Conservation (phyloP, 2,888 invertebrate species). For the Rhimphoctona megacephalus region DNA sequence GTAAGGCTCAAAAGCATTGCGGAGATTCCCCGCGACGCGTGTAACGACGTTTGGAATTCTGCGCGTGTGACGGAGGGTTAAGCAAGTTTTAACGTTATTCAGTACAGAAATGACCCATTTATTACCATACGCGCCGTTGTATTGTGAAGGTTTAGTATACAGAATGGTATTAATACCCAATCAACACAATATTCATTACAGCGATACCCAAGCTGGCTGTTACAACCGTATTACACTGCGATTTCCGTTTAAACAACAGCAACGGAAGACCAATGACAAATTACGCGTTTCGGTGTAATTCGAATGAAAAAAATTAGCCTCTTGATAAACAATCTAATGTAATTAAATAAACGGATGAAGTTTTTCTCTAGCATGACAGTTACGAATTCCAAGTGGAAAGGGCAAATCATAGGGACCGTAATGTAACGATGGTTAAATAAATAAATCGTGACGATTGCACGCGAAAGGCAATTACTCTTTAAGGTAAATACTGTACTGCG, state of each 20-base stretch:
- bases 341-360: not conserved
- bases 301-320: not conserved
- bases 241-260: not conserved
- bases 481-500: too few species aligned
- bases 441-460: not conserved
- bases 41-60: too few species aligned
- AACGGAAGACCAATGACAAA: not conserved
- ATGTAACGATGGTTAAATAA: not conserved
- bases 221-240: not conserved
- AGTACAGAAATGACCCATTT: not conserved
- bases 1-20: too few species aligned
- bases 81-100: not conserved
- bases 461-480: not conserved
- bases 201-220: slow-evolving; percentile 5
- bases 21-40: too few species aligned
- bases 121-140: not conserved
- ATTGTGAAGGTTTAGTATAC: not conserved
- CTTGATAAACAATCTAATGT: not conserved
- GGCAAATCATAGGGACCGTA: not conserved
- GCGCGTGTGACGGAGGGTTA: too few species aligned
- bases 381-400: not conserved
- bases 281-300: not conserved
- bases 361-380: not conserved
- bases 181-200: not conserved
- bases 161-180: not conserved